Evolutionary conservation across 2,797 vertebrate genomes (phyloP), one percentile per base, ranked within the genome.

Genomic region (Nyctibius grandis): DNA sequence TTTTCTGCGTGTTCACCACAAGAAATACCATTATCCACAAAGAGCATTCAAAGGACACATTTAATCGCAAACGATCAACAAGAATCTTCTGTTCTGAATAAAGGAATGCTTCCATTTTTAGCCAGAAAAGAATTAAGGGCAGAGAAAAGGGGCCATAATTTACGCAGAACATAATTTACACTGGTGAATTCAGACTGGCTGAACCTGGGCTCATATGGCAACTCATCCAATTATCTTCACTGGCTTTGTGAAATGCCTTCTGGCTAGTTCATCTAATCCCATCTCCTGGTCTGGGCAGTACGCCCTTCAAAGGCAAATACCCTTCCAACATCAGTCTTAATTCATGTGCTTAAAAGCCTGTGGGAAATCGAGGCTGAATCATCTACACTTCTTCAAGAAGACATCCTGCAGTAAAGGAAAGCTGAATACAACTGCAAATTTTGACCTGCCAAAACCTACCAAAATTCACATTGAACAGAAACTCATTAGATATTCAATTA

Each of bases 21-120:
- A 63, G 98, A 98, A 69, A 98, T 96, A 15, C 95, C 98, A 82
- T 98, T 98, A 97, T 97, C 98, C 99, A 96, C 38, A 83, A 91
- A 59, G 26, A 60, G 26, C 14, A 7, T 81, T 50, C 28, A 38
- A 91, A 89, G 68, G 65, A 44, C 33, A n/a, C 12, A 69, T 78
- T 53, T 9, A 54, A 47, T 6, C 2, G 5, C 50, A 57, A 80
- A 19, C 47, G 40, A 12, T 28, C 72, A 75, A 14, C 47, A 70
- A 34, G 54, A 45, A 48, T 28, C 45, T 53, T 81, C 51, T 53
- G 33, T 26, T 60, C 34, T 47, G 31, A 40, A 20, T 4, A 61
- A 18, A 75, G 12, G 8, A 44, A 36, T 1, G 2, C 15, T 65
- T 67, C 25, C 8, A 2, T 17, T 29, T 47, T 54, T 0, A 38